Percentiles rank a stretch among this genome's conserved stretches.
These are phyloP conservation scores for Cranoglanis bouderius DNA, from an alignment of 2,113 vertebrate species.

Conservation along the genomic window DNA sequence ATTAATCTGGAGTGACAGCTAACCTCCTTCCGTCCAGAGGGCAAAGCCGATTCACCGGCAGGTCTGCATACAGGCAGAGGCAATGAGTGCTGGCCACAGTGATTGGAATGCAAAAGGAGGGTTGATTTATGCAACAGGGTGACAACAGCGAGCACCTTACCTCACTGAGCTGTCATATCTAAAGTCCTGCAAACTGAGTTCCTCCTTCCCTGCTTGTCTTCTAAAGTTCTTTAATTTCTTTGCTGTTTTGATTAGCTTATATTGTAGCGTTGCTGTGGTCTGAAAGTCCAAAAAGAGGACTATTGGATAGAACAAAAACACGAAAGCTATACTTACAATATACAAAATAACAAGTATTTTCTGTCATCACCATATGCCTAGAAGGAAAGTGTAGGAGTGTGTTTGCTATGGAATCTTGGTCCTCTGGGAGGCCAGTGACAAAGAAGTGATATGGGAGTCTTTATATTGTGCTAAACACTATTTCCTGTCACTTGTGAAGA, in stretches of 20 bases:
- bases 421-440: constrained; percentile 40
- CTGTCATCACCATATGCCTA: constrained; percentile 56
- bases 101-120: constrained; percentile 54
- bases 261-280: constrained; percentile 26
- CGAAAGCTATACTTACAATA: neutral
- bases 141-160: constrained; percentile 34
- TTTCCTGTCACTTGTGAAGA: constrained; percentile 23
- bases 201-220: neutral
- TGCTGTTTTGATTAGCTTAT: constrained; percentile 24
- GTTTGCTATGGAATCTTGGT: constrained; percentile 8
- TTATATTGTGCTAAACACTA: constrained; percentile 38
- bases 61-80: constrained; percentile 37
- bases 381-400: constrained; percentile 43
- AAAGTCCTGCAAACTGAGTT: constrained; percentile 27
- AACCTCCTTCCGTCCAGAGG: constrained; percentile 59
- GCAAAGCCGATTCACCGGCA: constrained; percentile 47
- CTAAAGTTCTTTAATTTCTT: neutral
- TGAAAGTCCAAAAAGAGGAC: constrained; percentile 7
- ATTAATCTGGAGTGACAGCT: constrained; percentile 70
- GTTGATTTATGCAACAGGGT: constrained; percentile 51
- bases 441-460: constrained; percentile 42
- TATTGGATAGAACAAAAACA: neutral
- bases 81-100: constrained; percentile 44
- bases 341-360: constrained; percentile 49
- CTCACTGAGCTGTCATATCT: constrained; percentile 14